phyloP scores from a whole-genome alignment of 2,113 vertebrate species.

The Syngnathoides biaculeatus region DNA sequence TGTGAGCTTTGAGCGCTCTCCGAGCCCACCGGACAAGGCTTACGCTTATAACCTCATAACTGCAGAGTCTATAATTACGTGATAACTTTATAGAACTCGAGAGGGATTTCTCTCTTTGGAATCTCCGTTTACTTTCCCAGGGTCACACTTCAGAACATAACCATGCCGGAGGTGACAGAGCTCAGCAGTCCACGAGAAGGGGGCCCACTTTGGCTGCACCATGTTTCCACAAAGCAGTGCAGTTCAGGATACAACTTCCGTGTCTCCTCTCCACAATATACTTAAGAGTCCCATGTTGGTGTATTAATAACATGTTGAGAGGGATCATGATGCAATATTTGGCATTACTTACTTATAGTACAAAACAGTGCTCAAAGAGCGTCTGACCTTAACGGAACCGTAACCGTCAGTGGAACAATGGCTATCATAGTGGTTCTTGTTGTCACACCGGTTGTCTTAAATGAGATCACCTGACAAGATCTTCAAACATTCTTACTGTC shows the following conservation, averaged over 20 bases:
- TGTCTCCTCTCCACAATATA: neutral
- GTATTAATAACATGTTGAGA: too few relatives aligned
- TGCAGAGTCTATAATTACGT: constrained; percentile 20
- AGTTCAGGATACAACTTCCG: neutral
- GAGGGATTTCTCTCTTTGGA: neutral
- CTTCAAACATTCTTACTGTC: constrained; percentile 30
- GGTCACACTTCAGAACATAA: constrained; percentile 17
- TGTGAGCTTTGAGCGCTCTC: constrained; percentile 27
- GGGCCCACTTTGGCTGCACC: neutral
- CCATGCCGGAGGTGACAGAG: neutral
- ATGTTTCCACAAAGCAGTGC: constrained; percentile 3
- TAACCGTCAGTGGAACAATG: too few relatives aligned
- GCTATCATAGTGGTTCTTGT: neutral
- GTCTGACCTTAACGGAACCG: too few relatives aligned
- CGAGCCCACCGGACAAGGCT: constrained; percentile 30
- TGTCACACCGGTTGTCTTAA: constrained; percentile 16
- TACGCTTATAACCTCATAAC: constrained; percentile 4
- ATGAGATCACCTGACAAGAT: constrained; percentile 6
- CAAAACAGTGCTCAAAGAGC: too few relatives aligned
- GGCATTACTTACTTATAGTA: too few relatives aligned
- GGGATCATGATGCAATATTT: too few relatives aligned
- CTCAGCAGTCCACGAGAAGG: neutral
- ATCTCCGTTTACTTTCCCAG: constrained; percentile 1
- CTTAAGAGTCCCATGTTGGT: too few relatives aligned
- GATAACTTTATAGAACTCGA: constrained; percentile 16